Base-by-base conservation (phyloP, 2,797 vertebrate species). In the Oreonectes daqikongensis region DNA sequence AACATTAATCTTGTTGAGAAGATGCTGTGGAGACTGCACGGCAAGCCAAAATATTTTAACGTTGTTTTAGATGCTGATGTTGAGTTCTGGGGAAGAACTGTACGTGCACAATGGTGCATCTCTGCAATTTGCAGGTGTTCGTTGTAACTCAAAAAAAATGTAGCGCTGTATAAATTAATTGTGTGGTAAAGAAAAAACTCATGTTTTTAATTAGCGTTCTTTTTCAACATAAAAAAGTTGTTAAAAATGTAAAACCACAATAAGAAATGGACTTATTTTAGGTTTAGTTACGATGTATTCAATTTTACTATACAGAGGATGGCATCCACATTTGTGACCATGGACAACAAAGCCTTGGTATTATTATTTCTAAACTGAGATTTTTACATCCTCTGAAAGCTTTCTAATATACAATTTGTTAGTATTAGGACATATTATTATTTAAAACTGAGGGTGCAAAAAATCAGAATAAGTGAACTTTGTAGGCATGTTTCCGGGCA, bases 21-120 rank as follows among this genome's bases (percentile, higher is more conserved):
- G 46, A 73, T 53, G 22, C 46, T 28, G 50, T 18, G 15, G 71
- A 63, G 71, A 73, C 59, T 26, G n/a, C n/a, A n/a, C n/a, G 22
- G 40, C 24, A 52, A n/a, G 40, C 64, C 38, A 24, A 22, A 57
- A 71, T 59, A 2, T 28, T 44, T 20, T n/a, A 1, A 26, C 38
- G 28, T 52, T 66, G 15, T 44, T 53, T 53, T 28, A 55, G 32
- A 42, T 55, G 42, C 12, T 66, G 48, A 55, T 18, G 22, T n/a
- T n/a, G 53, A 55, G 12, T 5, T 60, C 57, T 32, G 18, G 42
- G 40, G 6, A 46, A 28, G 24, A 12, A 48, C 14, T 50, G 20
- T 12, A 50, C n/a, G 30, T 26, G 20, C 12, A 24, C 59, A 22
- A 3, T n/a, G 1, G 4, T 28, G 20, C 18, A 35, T 35, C 53